Conservation (phyloP, 2,113 vertebrate genomes). For the Macroglossus sobrinus region DNA sequence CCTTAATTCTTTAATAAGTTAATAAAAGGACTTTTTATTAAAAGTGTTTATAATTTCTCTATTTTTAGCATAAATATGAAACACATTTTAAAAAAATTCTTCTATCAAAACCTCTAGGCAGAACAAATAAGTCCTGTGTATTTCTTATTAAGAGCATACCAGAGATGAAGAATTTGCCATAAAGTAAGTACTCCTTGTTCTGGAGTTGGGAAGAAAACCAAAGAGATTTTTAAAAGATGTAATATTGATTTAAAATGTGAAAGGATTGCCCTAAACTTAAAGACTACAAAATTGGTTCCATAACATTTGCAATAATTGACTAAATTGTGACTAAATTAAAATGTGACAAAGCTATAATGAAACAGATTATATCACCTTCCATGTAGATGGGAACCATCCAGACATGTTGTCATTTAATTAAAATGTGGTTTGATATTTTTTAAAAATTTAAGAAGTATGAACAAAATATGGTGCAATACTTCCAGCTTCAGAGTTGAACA, state of each 20-base stretch:
- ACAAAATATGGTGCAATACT: slow-evolving; percentile 60
- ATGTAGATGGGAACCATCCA: slow-evolving; percentile 63
- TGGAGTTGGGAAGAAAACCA: slow-evolving; percentile 71
- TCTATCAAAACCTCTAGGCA: slow-evolving; percentile 44
- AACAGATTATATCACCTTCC: slow-evolving; percentile 69
- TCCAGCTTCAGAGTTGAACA: slow-evolving; percentile 68
- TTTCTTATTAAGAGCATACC: slow-evolving; percentile 65
- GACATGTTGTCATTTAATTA: slow-evolving; percentile 74
- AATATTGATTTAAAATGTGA: slow-evolving; percentile 76
- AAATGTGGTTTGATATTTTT: slow-evolving; percentile 61
- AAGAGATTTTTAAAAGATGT: slow-evolving; percentile 69
- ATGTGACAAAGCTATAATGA: slow-evolving; percentile 58
- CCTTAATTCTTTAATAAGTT: not conserved
- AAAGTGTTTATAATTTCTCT: slow-evolving; percentile 23
- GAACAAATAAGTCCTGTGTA: slow-evolving; percentile 56
- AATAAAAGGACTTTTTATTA: slow-evolving; percentile 38
- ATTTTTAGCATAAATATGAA: slow-evolving; percentile 52
- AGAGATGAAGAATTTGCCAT: slow-evolving; percentile 62
- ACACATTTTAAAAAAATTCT: not conserved
- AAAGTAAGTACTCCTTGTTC: slow-evolving; percentile 58
- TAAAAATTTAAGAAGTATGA: slow-evolving; percentile 69
- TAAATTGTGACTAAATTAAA: slow-evolving; percentile 47
- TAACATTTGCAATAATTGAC: slow-evolving; percentile 61
- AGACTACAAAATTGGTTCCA: slow-evolving; percentile 70
- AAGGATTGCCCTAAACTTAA: slow-evolving; percentile 64